These are phyloP conservation scores for Trichechus manatus DNA, from an alignment of 2,113 vertebrate genomes.

Conservation along the genomic window DNA sequence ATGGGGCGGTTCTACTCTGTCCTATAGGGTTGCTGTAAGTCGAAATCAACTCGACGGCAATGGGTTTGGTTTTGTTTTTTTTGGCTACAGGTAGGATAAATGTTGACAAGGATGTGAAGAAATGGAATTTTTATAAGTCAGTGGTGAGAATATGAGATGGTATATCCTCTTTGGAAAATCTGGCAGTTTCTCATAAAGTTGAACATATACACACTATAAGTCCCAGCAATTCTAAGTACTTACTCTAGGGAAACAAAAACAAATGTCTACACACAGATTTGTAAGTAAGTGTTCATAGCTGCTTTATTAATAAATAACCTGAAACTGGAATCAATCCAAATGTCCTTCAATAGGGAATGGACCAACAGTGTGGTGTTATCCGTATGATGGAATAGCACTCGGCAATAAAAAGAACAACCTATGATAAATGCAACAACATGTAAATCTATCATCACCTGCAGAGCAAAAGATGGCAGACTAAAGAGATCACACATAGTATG, in stretches of 20 bases:
- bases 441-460: background rate
- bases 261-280: slow-evolving; percentile 2
- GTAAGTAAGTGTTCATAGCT: background rate
- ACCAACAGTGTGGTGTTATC: background rate
- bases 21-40: no score
- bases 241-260: slow-evolving; percentile 3
- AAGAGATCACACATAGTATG: background rate
- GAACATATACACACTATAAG: background rate
- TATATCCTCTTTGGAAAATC: slow-evolving; percentile 15
- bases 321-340: background rate
- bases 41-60: no score
- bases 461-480: background rate
- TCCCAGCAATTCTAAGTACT: background rate
- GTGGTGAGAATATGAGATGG: background rate
- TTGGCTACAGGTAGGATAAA: background rate
- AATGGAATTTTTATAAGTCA: background rate
- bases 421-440: background rate
- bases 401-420: slow-evolving; percentile 21
- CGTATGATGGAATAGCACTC: background rate
- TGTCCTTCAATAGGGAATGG: background rate
- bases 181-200: background rate
- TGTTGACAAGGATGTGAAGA: background rate
- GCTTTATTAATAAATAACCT: slow-evolving; percentile 13
- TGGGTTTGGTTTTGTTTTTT: no score
- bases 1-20: no score